Evolutionary conservation across 2,888 invertebrate species (phyloP).

Genomic region (Clanis bilineata): DNA sequence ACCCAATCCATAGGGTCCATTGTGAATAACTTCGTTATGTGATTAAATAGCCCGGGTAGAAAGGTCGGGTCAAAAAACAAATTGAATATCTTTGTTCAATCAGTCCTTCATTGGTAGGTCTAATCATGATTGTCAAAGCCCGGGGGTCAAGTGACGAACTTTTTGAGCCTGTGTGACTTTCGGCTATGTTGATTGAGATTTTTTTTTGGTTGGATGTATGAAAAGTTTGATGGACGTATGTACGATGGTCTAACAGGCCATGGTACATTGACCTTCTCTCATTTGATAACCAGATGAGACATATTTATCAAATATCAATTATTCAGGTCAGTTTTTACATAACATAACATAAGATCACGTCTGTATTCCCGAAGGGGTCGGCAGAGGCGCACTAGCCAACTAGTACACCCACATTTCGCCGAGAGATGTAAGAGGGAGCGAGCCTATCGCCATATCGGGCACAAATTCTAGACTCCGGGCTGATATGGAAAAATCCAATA

Average conservation of each 20-base stretch:
- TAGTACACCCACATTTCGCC: too few species aligned
- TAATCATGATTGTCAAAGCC: slow-evolving; percentile 12
- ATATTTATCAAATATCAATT: too few species aligned
- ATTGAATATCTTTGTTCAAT: slow-evolving; percentile 37
- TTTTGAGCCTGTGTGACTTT: neutral
- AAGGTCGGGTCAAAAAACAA: slow-evolving; percentile 20
- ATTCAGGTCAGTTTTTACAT: too few species aligned
- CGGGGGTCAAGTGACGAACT: neutral
- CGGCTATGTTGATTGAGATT: neutral
- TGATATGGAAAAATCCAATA: too few species aligned
- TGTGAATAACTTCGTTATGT: neutral
- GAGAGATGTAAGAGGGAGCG: too few species aligned
- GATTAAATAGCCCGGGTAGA: neutral
- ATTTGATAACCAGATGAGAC: too few species aligned
- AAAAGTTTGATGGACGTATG: neutral
- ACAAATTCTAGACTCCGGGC: too few species aligned
- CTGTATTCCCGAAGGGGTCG: neutral
- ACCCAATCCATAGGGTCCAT: neutral
- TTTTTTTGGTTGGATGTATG: neutral
- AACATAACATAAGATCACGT: neutral
- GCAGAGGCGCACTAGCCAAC: too few species aligned
- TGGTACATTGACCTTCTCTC: too few species aligned
- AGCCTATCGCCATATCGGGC: too few species aligned
- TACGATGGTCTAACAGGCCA: too few species aligned
- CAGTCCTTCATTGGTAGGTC: slow-evolving; percentile 29